Evolutionary conservation across 2,797 vertebrate species (phyloP).

Genomic region (Pipistrellus kuhlii): DNA sequence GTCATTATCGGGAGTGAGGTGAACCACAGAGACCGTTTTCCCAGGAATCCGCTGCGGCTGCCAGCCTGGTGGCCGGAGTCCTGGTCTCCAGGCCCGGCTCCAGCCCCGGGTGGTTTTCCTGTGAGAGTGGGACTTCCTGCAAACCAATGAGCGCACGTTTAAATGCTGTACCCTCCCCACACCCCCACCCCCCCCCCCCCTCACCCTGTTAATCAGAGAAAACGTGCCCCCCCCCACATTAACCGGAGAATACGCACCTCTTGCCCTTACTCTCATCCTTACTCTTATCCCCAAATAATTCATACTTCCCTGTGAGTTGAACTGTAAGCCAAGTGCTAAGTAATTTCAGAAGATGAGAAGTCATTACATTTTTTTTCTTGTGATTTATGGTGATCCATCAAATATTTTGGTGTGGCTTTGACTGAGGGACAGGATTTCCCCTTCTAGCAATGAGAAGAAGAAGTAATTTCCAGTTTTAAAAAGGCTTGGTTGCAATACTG

Average conservation of each 20-base stretch:
- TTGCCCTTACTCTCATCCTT: not conserved
- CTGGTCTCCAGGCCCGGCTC: not conserved
- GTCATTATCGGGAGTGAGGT: slow-evolving; percentile 93
- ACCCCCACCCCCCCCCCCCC: not conserved
- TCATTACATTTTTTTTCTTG: not conserved
- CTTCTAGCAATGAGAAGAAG: not conserved
- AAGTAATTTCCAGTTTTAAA: slow-evolving; percentile 9
- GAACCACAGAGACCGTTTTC: slow-evolving; percentile 90
- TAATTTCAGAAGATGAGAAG: not conserved
- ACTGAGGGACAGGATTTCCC: not conserved
- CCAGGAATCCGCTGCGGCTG: slow-evolving; percentile 76
- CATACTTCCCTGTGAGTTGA: not conserved
- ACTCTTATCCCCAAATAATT: not conserved
- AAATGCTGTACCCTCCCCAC: not conserved
- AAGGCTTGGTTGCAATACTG: not conserved
- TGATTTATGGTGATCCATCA: slow-evolving; percentile 23
- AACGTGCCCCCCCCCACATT: accelerated
- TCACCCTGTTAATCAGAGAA: not conserved
- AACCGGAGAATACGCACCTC: not conserved
- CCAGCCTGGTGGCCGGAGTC: slow-evolving; percentile 80
- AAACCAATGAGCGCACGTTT: not conserved
- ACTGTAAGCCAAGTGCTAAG: not conserved
- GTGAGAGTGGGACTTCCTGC: slow-evolving; percentile 84
- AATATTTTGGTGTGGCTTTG: slow-evolving; percentile 25
- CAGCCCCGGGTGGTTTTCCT: slow-evolving; percentile 82